phyloP scores from a whole-genome alignment of 2,888 invertebrate species.

The Spodoptera littoralis region DNA sequence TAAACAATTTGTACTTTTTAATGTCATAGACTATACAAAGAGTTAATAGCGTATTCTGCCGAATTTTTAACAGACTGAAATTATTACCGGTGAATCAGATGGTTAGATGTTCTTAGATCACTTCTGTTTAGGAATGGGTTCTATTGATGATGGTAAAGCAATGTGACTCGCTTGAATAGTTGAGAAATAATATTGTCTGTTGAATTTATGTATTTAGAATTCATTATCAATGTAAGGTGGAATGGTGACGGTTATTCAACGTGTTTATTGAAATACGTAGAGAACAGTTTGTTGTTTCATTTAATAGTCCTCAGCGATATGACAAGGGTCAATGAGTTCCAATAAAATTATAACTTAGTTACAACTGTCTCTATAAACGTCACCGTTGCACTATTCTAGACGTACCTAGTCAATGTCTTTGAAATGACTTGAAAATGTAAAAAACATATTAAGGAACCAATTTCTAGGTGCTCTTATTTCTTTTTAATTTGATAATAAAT shows the following conservation, averaged over 20 bases:
- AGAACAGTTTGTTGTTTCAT: neutral
- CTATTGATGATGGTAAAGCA: slow-evolving; percentile 52
- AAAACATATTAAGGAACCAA: slow-evolving; percentile 65
- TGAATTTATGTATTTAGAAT: slow-evolving; percentile 57
- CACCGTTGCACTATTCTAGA: slow-evolving; percentile 46
- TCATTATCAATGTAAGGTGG: slow-evolving; percentile 55
- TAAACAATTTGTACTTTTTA: slow-evolving; percentile 56
- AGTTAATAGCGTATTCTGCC: slow-evolving; percentile 50
- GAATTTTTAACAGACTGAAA: slow-evolving; percentile 57
- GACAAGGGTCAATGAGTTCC: neutral
- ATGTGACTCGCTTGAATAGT: slow-evolving; percentile 57
- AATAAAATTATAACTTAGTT: neutral
- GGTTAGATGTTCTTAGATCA: slow-evolving; percentile 40
- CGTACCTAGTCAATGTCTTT: slow-evolving; percentile 59
- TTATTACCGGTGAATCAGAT: slow-evolving; percentile 47
- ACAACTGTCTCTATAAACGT: slow-evolving; percentile 28
- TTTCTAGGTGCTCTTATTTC: slow-evolving; percentile 67
- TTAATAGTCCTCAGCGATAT: neutral
- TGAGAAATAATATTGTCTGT: slow-evolving; percentile 54
- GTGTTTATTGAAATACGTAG: neutral
- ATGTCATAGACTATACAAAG: slow-evolving; percentile 49
- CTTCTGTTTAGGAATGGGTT: slow-evolving; percentile 41
- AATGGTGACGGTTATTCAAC: slow-evolving; percentile 44
- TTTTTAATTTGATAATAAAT: slow-evolving; percentile 38
- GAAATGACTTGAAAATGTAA: slow-evolving; percentile 58